Evolutionary conservation across 2,888 invertebrate genomes (phyloP).

Genomic region (Meiosimyza platycephala): DNA sequence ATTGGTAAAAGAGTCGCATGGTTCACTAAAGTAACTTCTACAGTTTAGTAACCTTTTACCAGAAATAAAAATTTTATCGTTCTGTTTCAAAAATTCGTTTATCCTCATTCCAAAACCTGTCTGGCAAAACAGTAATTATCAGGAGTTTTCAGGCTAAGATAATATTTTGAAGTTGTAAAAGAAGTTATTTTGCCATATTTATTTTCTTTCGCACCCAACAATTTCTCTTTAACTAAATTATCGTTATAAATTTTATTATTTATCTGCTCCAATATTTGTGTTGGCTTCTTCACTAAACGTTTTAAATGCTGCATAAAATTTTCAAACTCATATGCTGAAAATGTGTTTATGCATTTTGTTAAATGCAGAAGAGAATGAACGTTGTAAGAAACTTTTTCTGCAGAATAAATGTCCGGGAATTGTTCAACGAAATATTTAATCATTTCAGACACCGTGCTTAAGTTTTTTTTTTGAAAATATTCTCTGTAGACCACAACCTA

Average conservation of each 20-base stretch:
- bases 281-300: too few species aligned
- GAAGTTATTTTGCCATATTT: background rate
- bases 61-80: background rate
- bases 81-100: background rate
- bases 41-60: too few species aligned
- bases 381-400: too few species aligned
- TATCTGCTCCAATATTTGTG: conserved; percentile 15
- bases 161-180: background rate
- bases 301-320: conserved; percentile 4
- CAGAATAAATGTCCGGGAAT: too few species aligned
- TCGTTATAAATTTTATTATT: background rate
- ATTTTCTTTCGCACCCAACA: background rate
- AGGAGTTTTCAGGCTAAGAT: background rate
- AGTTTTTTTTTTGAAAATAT: too few species aligned
- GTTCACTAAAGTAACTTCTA: too few species aligned
- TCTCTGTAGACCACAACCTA: too few species aligned
- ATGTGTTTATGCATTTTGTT: too few species aligned
- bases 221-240: background rate
- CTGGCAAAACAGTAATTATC: background rate
- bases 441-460: too few species aligned
- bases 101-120: background rate
- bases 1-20: too few species aligned
- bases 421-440: too few species aligned
- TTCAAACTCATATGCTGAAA: conserved; percentile 20
- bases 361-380: too few species aligned